phyloP scores from a whole-genome alignment of 30 jellyfish, hydroid and myxozoan genomes.

The Chironex yamaguchii region DNA sequence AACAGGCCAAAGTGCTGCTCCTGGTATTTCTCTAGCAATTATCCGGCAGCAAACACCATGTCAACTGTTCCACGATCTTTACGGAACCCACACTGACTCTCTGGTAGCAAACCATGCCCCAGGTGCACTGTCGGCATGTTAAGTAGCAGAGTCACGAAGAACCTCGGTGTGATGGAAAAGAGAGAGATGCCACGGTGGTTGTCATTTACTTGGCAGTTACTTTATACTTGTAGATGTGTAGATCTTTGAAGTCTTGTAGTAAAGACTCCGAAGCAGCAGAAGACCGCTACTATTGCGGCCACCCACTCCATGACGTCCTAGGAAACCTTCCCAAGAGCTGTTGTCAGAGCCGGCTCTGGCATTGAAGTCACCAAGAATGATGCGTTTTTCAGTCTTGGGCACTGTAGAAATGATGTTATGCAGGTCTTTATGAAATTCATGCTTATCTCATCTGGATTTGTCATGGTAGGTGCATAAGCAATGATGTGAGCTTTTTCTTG shows the following conservation, averaged over 20 bases:
- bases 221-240: neutral
- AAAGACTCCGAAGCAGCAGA: neutral
- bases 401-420: neutral
- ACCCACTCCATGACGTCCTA: neutral
- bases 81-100: neutral
- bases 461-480: neutral
- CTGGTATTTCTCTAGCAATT: neutral
- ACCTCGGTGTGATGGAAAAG: neutral
- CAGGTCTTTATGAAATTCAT: neutral
- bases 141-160: neutral
- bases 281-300: neutral
- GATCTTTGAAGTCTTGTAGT: neutral
- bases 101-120: neutral
- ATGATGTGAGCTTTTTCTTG: neutral
- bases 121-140: neutral
- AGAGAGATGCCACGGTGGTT: constrained; percentile 2
- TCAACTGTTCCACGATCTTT: neutral
- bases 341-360: neutral
- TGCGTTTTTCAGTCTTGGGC: neutral
- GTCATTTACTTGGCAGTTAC: neutral
- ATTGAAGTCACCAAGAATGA: neutral
- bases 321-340: neutral
- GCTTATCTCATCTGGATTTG: neutral
- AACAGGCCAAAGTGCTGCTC: neutral
- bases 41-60: too few species aligned